Evolutionary conservation across 2,888 invertebrate genomes (phyloP).

Genomic region (Taenaris catops): DNA sequence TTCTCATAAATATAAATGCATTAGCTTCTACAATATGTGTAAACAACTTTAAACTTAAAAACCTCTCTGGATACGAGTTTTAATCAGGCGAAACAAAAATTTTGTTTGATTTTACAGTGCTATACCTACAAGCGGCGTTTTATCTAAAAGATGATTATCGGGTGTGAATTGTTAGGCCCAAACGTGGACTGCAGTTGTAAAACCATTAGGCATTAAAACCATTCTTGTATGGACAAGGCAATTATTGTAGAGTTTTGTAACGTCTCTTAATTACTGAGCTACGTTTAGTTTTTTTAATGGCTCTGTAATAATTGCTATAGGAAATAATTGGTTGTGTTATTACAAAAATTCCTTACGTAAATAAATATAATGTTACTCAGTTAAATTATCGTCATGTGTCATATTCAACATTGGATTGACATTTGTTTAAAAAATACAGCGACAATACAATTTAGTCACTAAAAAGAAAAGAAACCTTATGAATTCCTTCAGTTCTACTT

Average conservation of each 20-base stretch:
- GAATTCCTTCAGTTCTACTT: too few relatives aligned
- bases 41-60: conserved; percentile 1
- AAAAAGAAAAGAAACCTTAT: too few relatives aligned
- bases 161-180: conserved; percentile 66
- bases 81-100: conserved; percentile 1
- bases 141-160: conserved; percentile 68
- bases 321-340: too few relatives aligned
- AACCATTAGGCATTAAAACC: conserved; percentile 30
- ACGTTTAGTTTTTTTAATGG: too few relatives aligned
- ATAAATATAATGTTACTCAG: too few relatives aligned
- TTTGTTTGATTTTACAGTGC: conserved; percentile 43
- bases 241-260: conserved; percentile 7
- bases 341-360: too few relatives aligned
- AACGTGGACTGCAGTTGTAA: conserved; percentile 48
- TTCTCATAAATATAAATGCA: neutral
- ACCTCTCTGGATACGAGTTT: neutral
- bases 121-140: conserved; percentile 46
- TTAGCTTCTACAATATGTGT: neutral
- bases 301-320: too few relatives aligned
- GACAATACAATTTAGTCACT: too few relatives aligned
- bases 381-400: too few relatives aligned
- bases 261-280: neutral
- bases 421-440: too few relatives aligned
- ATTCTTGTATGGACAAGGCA: conserved; percentile 28
- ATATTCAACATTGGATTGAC: too few relatives aligned